Evolutionary conservation across 2,888 invertebrate genomes (phyloP).

Genomic region (Abrostola triplasia): DNA sequence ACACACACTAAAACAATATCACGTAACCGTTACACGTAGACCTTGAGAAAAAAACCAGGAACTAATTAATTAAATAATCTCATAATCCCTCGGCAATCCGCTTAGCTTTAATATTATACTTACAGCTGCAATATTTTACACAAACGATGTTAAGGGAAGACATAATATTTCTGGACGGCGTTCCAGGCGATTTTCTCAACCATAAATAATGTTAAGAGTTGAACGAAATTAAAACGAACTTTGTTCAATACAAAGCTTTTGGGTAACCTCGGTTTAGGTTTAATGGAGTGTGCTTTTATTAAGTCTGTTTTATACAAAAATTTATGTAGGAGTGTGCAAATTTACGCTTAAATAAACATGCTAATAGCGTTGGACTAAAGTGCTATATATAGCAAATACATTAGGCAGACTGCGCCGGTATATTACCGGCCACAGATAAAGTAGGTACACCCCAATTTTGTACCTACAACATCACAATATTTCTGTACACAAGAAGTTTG

Average conservation of each 20-base stretch:
- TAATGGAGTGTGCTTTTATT: slow-evolving; percentile 24
- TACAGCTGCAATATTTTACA: slow-evolving; percentile 56
- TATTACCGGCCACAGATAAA: background rate
- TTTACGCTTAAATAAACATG: slow-evolving; percentile 15
- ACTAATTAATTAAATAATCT: slow-evolving; percentile 53
- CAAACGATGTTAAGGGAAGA: slow-evolving; percentile 40
- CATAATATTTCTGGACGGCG: slow-evolving; percentile 15
- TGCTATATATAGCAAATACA: slow-evolving; percentile 20
- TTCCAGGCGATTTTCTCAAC: slow-evolving; percentile 18
- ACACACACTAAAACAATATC: slow-evolving; percentile 21
- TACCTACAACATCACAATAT: slow-evolving; percentile 14
- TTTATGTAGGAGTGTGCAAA: slow-evolving; percentile 10
- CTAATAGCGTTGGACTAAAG: slow-evolving; percentile 15
- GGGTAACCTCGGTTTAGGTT: slow-evolving; percentile 12
- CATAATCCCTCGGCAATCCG: slow-evolving; percentile 54
- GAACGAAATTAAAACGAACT: slow-evolving; percentile 30
- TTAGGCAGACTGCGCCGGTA: slow-evolving; percentile 11
- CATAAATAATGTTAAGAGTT: slow-evolving; percentile 28
- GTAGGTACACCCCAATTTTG: slow-evolving; percentile 8
- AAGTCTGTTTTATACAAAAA: slow-evolving; percentile 17
- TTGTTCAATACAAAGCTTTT: slow-evolving; percentile 19
- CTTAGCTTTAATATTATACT: slow-evolving; percentile 57
- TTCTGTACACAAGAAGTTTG: slow-evolving; percentile 27
- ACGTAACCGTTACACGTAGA: slow-evolving; percentile 6
- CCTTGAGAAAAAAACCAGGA: slow-evolving; percentile 35